Percentiles rank a stretch among this genome's conserved stretches.
These are phyloP conservation scores for Papilio demoleus DNA, from an alignment of 2,888 invertebrate genomes.

Conservation along the genomic window DNA sequence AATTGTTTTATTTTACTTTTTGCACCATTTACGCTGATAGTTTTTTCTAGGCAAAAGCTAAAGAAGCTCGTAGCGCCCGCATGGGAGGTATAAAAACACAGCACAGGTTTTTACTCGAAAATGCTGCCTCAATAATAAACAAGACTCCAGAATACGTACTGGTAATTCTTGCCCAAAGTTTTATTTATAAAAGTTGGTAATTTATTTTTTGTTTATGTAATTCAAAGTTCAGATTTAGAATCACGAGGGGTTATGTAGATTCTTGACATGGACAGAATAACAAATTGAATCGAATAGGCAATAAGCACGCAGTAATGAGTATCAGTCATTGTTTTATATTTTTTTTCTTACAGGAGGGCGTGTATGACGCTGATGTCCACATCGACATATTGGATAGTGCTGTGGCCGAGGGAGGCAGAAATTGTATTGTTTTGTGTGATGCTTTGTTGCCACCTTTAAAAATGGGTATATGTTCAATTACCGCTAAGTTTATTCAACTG, in stretches of 20 bases:
- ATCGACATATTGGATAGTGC: conserved; percentile 85
- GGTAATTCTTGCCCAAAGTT: conserved; percentile 55
- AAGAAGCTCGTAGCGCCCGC: conserved; percentile 83
- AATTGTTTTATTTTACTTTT: conserved; percentile 62
- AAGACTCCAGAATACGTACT: conserved; percentile 82
- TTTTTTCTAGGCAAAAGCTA: conserved; percentile 83
- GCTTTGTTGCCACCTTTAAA: conserved; percentile 86
- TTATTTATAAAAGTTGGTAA: conserved; percentile 43
- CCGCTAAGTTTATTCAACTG: neutral
- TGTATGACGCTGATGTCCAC: conserved; percentile 86
- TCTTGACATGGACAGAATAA: no score
- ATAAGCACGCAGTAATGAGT: no score
- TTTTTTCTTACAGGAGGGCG: conserved; percentile 83
- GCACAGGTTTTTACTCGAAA: conserved; percentile 87
- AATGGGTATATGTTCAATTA: conserved; percentile 77
- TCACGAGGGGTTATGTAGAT: no score
- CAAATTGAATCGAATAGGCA: no score
- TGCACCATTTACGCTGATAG: conserved; percentile 37
- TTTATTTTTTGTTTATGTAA: no score
- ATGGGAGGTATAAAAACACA: conserved; percentile 71
- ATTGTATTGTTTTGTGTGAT: conserved; percentile 86
- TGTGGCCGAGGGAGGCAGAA: conserved; percentile 84
- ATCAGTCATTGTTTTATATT: no score
- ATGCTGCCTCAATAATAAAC: conserved; percentile 84
- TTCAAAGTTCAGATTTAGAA: no score